These are phyloP conservation scores for Coelopa pilipes DNA, from an alignment of 2,888 invertebrate species.

Conservation along the genomic window DNA sequence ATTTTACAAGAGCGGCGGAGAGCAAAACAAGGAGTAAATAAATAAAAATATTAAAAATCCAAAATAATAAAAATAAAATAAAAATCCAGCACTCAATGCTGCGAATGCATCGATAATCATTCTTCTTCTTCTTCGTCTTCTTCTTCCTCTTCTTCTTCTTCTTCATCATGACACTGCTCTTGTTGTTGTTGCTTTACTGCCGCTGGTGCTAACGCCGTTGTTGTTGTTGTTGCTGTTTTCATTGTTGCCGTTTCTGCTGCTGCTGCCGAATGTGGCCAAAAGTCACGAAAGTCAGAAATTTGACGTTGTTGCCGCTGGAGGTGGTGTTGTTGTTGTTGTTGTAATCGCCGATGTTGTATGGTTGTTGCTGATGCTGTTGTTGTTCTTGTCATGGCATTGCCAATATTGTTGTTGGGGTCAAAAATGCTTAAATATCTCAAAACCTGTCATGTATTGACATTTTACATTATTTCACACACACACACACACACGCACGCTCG, in stretches of 20 bases:
- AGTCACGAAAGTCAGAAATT: slow-evolving; percentile 23
- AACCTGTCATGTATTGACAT: slow-evolving; percentile 62
- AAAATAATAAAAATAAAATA: not conserved
- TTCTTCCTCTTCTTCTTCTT: not conserved
- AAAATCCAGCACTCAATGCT: not conserved
- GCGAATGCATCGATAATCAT: slow-evolving; percentile 16
- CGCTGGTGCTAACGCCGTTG: not conserved
- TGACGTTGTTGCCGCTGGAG: slow-evolving; percentile 8
- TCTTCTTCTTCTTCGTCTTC: not conserved
- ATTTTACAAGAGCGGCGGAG: too few species aligned
- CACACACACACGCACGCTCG: slow-evolving; percentile 12
- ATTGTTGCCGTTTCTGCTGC: not conserved
- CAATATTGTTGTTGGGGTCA: slow-evolving; percentile 42
- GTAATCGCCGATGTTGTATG: not conserved
- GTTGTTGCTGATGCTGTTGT: not conserved
- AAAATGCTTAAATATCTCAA: slow-evolving; percentile 50
- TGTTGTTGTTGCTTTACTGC: not conserved
- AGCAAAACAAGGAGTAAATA: not conserved
- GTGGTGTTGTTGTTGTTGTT: slow-evolving; percentile 41
- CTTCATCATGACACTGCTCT: not conserved
- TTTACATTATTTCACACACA: slow-evolving; percentile 53
- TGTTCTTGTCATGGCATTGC: not conserved
- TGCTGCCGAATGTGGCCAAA: not conserved
- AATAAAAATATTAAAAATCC: not conserved
- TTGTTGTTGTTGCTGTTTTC: slow-evolving; percentile 2